Evolutionary conservation across 2,113 vertebrate genomes (phyloP).

Genomic region (Albula goreensis): DNA sequence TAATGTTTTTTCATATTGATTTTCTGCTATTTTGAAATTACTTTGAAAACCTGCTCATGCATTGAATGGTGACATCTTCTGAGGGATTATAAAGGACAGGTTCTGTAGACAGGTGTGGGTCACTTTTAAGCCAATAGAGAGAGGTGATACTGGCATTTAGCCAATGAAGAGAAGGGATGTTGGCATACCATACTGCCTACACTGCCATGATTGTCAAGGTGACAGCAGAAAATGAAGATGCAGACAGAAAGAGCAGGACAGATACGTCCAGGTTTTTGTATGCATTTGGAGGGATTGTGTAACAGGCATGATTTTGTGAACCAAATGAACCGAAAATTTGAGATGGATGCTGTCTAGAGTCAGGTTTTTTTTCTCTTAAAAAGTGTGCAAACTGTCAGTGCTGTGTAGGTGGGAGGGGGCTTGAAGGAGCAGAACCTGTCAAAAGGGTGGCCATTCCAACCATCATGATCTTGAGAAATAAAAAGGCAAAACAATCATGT

Average conservation of each 20-base stretch:
- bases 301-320: neutral
- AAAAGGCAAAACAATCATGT: too few relatives aligned
- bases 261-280: neutral
- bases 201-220: neutral
- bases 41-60: neutral
- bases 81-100: neutral
- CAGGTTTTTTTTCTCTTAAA: neutral
- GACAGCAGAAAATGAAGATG: neutral
- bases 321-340: neutral
- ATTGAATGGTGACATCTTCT: neutral
- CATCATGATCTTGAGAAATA: neutral
- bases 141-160: neutral
- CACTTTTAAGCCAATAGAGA: slow-evolving; percentile 1
- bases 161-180: neutral
- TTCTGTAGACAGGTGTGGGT: neutral
- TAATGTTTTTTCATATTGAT: neutral
- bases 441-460: neutral
- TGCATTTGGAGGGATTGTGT: neutral
- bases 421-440: neutral
- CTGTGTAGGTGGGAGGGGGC: neutral
- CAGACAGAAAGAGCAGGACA: neutral
- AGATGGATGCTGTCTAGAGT: neutral
- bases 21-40: neutral
- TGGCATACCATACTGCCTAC: neutral
- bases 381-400: neutral